Evolutionary conservation across 2,888 invertebrate species (phyloP).

Genomic region (Atethmia centrago): DNA sequence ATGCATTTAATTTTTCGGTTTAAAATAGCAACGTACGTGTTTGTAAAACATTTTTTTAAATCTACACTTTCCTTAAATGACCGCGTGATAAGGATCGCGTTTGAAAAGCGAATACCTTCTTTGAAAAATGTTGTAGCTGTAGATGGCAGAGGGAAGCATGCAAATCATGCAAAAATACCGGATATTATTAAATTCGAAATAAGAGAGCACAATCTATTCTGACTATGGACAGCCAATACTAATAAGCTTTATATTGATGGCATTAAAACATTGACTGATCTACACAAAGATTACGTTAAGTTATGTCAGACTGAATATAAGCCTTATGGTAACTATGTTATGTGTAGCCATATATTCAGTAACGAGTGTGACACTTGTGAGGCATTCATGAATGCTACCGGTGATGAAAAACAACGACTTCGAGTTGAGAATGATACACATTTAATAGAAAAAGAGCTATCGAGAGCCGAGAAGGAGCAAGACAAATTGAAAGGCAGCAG

Average conservation of each 20-base stretch:
- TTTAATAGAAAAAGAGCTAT: slow-evolving; percentile 38
- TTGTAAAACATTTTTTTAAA: slow-evolving; percentile 13
- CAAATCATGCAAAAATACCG: slow-evolving; percentile 20
- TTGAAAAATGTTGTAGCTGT: slow-evolving; percentile 15
- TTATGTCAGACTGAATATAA: slow-evolving; percentile 28
- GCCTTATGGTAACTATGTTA: slow-evolving; percentile 31
- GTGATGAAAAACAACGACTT: slow-evolving; percentile 10
- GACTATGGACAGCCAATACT: slow-evolving; percentile 41
- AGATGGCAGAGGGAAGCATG: slow-evolving; percentile 16
- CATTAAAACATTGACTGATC: slow-evolving; percentile 23
- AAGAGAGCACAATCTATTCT: slow-evolving; percentile 39
- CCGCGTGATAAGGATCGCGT: slow-evolving; percentile 8
- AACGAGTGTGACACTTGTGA: slow-evolving; percentile 42
- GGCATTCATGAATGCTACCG: slow-evolving; percentile 1
- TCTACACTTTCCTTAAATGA: background rate
- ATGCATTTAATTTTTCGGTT: slow-evolving; percentile 9
- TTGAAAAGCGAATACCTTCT: slow-evolving; percentile 7
- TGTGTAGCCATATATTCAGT: slow-evolving; percentile 32
- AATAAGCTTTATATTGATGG: slow-evolving; percentile 41
- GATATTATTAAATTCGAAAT: slow-evolving; percentile 35
- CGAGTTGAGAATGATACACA: slow-evolving; percentile 29
- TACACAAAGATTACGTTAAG: slow-evolving; percentile 28
- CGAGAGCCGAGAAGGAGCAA: slow-evolving; percentile 41
- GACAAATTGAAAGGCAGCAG: slow-evolving; percentile 27
- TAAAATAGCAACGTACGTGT: slow-evolving; percentile 5